A percentile compares a stretch with the other conserved stretches of the same genome.
Conservation (phyloP, 2,113 vertebrate genomes). For the Formicarius rufipectus region DNA sequence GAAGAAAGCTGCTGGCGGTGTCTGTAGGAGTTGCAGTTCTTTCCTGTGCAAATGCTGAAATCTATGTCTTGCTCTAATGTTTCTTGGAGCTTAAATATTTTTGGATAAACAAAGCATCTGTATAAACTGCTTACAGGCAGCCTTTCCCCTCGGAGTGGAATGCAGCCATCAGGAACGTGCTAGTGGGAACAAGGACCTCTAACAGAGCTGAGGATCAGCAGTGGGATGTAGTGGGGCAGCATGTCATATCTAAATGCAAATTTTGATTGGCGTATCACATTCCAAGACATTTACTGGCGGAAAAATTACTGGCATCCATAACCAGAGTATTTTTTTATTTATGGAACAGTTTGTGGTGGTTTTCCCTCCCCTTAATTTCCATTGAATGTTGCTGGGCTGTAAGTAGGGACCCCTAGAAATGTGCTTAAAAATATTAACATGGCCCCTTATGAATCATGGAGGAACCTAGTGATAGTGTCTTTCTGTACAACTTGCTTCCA, state of each 20-base stretch:
- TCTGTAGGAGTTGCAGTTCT: slow-evolving; percentile 17
- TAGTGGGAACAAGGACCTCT: background rate
- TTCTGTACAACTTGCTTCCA: background rate
- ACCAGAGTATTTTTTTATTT: background rate
- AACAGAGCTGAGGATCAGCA: background rate
- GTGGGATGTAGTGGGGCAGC: background rate
- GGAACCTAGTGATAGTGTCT: background rate
- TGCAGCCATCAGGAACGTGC: background rate
- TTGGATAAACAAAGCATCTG: background rate
- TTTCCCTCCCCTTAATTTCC: background rate
- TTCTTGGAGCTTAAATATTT: background rate
- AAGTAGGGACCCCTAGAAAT: background rate
- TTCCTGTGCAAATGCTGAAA: background rate
- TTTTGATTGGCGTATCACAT: background rate
- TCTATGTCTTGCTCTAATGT: background rate
- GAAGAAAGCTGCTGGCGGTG: background rate
- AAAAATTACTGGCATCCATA: background rate
- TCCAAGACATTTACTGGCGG: background rate
- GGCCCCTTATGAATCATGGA: background rate
- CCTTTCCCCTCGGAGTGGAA: background rate
- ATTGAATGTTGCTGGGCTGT: background rate
- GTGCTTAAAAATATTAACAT: background rate
- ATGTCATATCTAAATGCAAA: background rate
- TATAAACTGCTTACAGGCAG: background rate
- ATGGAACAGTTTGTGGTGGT: background rate